phyloP scores from a whole-genome alignment of 2,113 vertebrate genomes.

The Neogale vison region DNA sequence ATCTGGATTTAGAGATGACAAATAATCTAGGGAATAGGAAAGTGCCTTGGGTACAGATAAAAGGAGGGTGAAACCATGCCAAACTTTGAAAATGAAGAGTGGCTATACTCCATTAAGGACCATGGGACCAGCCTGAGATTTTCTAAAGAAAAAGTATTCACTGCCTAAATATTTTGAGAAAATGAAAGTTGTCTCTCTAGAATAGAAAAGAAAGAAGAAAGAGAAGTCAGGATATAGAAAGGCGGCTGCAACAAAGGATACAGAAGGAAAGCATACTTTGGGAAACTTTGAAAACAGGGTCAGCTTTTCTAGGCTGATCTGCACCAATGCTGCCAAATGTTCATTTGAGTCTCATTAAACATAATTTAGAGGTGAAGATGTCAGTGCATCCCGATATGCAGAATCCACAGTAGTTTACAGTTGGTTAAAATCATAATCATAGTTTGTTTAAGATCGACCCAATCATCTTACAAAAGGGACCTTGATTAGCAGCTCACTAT shows the following conservation, averaged over 20 bases:
- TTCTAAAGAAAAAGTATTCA: neutral
- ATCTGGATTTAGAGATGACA: slow-evolving; percentile 5
- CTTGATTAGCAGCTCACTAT: neutral
- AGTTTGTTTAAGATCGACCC: neutral
- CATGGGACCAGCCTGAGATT: neutral
- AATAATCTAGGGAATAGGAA: neutral
- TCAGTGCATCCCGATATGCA: neutral
- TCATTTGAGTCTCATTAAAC: neutral
- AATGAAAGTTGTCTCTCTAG: neutral
- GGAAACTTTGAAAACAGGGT: neutral
- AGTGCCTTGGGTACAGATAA: neutral
- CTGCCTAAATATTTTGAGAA: slow-evolving; percentile 19
- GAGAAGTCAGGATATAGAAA: neutral
- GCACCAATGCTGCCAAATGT: neutral
- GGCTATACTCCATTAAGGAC: neutral
- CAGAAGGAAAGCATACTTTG: neutral
- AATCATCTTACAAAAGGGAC: neutral
- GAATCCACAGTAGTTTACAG: neutral
- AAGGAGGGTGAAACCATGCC: neutral
- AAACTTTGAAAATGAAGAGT: neutral
- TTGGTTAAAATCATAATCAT: neutral
- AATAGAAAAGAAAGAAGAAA: neutral
- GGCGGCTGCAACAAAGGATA: neutral
- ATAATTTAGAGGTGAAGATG: neutral
- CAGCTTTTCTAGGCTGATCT: neutral